These are phyloP conservation scores for Florisuga fusca DNA, from an alignment of 2,797 vertebrate genomes.

Conservation along the genomic window DNA sequence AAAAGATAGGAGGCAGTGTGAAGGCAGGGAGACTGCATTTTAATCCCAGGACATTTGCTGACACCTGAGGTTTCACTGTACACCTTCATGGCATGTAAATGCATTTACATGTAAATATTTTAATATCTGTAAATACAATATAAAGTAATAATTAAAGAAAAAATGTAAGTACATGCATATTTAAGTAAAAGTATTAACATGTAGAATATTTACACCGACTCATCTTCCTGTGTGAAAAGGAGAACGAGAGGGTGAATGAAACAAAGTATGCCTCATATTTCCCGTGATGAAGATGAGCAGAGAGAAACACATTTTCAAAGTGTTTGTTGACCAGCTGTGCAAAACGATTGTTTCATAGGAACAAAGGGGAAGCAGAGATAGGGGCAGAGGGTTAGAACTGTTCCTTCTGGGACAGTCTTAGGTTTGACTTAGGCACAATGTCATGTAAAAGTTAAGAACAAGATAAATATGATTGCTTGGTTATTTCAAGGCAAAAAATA, in stretches of 20 bases:
- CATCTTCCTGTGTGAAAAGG: neutral
- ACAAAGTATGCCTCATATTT: neutral
- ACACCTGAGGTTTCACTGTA: neutral
- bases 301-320: neutral
- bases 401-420: neutral
- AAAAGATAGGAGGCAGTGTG: neutral
- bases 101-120: neutral
- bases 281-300: neutral
- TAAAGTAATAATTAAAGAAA: neutral
- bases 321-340: neutral
- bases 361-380: neutral
- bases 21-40: neutral
- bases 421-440: neutral
- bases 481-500: neutral
- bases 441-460: neutral
- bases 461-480: neutral
- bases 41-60: neutral
- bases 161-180: neutral
- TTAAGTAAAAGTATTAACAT: neutral
- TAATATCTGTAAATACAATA: neutral
- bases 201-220: neutral
- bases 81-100: neutral
- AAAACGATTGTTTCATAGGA: neutral
- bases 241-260: rapidly evolving
- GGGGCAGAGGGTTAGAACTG: neutral